phyloP scores from a whole-genome alignment of 1,140 invertebrate genomes.

The Caerostris extrusa region DNA sequence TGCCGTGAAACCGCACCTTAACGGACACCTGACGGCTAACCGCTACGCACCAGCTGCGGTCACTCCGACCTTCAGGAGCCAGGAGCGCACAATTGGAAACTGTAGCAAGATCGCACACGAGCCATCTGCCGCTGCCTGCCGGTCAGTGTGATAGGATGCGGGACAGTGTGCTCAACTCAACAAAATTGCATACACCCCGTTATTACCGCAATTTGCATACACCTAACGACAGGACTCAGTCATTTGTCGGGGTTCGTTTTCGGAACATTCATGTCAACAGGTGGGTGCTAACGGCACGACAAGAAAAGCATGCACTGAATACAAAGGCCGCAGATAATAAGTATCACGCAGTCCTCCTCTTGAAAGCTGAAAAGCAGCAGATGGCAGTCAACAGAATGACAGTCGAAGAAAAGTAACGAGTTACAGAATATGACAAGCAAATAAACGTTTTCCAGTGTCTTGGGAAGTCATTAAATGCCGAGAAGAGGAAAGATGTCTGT shows the following conservation, averaged over 20 bases:
- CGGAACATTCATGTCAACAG: neutral
- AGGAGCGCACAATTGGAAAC: neutral
- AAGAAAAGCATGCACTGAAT: constrained; percentile 29
- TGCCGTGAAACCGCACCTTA: constrained; percentile 40
- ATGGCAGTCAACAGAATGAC: constrained; percentile 25
- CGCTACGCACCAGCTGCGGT: constrained; percentile 48
- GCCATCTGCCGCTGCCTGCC: neutral
- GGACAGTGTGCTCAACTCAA: neutral
- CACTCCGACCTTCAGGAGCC: constrained; percentile 41
- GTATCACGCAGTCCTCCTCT: neutral
- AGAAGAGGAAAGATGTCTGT: neutral
- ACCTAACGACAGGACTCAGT: constrained; percentile 5
- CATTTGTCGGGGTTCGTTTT: constrained; percentile 17
- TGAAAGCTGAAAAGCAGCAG: neutral
- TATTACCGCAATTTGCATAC: constrained; percentile 24
- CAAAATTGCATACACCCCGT: neutral
- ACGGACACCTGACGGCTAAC: constrained; percentile 41
- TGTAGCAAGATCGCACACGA: constrained; percentile 2
- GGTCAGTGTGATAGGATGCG: neutral
- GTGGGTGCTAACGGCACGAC: constrained; percentile 29
- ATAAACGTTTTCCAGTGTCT: neutral
- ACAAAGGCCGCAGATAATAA: constrained; percentile 10
- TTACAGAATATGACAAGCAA: constrained; percentile 23
- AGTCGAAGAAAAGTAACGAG: neutral
- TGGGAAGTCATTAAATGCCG: neutral